Conservation (phyloP, 1,140 invertebrate species). For the Cecropterus lyciades region DNA sequence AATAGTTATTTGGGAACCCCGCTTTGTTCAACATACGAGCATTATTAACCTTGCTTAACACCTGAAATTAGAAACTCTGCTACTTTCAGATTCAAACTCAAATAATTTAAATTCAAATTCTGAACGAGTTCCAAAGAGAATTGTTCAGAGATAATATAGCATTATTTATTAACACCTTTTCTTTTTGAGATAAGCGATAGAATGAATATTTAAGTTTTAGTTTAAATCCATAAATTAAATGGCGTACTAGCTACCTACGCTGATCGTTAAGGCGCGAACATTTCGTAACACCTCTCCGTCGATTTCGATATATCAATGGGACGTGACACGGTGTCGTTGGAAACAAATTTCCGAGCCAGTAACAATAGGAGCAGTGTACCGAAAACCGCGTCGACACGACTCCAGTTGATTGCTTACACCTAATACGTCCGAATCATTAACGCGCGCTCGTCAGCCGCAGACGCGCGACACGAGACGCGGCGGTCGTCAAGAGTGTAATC, state of each 20-base stretch:
- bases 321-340: slow-evolving; percentile 6
- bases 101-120: slow-evolving; percentile 1
- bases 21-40: not conserved
- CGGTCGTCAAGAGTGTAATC: not conserved
- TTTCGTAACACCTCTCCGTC: slow-evolving; percentile 9
- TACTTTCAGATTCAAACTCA: not conserved
- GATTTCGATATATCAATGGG: not conserved
- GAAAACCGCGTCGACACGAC: slow-evolving; percentile 19
- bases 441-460: slow-evolving; percentile 4
- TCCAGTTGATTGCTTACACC: slow-evolving; percentile 19
- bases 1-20: slow-evolving; percentile 1
- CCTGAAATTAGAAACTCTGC: not conserved
- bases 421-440: slow-evolving; percentile 6
- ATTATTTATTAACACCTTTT: not conserved
- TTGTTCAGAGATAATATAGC: not conserved
- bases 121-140: not conserved
- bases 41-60: slow-evolving; percentile 9
- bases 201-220: not conserved
- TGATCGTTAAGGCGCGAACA: not conserved
- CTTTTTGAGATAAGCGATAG: not conserved
- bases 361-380: slow-evolving; percentile 20
- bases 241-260: not conserved
- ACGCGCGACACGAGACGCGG: slow-evolving; percentile 13
- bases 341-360: slow-evolving; percentile 19
- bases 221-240: not conserved